phyloP scores from a whole-genome alignment of 2,113 vertebrate species.

The Ctenomys sociabilis region DNA sequence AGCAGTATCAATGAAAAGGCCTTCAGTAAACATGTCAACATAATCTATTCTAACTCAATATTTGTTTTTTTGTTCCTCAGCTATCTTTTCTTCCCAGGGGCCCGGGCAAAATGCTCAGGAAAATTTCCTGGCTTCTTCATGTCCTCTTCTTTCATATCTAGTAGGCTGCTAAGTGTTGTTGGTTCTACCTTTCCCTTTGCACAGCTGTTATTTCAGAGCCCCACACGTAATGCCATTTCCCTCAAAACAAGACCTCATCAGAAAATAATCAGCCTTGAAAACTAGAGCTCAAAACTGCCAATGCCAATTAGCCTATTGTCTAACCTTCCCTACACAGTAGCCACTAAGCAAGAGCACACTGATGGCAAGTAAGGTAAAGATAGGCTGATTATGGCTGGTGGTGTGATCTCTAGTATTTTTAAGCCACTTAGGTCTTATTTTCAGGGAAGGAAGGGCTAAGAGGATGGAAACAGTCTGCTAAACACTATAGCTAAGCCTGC shows the following conservation, averaged over 20 bases:
- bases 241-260: background rate
- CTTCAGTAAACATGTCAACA: background rate
- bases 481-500: background rate
- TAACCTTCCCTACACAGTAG: background rate
- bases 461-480: background rate
- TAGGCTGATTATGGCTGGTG: background rate
- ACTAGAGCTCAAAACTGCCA: background rate
- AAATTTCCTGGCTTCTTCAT: slow-evolving; percentile 6
- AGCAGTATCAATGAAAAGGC: background rate
- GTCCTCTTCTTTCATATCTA: slow-evolving; percentile 41
- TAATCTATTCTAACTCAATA: slow-evolving; percentile 15
- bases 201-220: slow-evolving; percentile 27
- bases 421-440: background rate
- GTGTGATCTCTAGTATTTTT: background rate
- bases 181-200: slow-evolving; percentile 38
- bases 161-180: slow-evolving; percentile 28
- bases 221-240: background rate
- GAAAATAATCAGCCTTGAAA: background rate
- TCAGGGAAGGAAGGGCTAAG: background rate
- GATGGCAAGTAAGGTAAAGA: background rate
- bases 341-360: background rate
- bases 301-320: background rate
- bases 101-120: background rate
- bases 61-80: slow-evolving; percentile 26
- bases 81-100: background rate